phyloP scores from a whole-genome alignment of 1,140 invertebrate genomes.

The Orchesella cincta region DNA sequence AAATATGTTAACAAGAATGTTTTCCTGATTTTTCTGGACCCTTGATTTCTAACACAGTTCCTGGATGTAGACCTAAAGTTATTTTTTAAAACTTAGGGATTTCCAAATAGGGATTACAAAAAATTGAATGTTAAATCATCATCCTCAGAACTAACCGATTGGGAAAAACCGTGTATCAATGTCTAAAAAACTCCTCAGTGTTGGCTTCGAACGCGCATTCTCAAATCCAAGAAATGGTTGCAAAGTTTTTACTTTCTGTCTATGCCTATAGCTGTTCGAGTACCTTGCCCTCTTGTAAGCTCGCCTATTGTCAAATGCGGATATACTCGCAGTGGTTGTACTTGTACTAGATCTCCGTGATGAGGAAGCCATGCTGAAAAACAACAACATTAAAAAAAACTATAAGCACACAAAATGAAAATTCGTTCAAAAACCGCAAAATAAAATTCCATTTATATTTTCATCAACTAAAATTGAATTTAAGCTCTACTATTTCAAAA shows the following conservation, averaged over 20 bases:
- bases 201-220: not conserved
- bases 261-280: not conserved
- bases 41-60: constrained; percentile 35
- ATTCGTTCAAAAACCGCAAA: not conserved
- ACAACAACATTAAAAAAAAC: not conserved
- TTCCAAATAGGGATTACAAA: not conserved
- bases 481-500: no score
- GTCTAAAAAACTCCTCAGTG: not conserved
- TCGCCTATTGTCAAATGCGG: not conserved
- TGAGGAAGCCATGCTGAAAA: not conserved
- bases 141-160: constrained; percentile 19
- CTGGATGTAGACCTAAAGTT: constrained; percentile 36
- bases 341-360: no score
- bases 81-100: not conserved
- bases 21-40: constrained; percentile 39
- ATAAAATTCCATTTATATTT: not conserved
- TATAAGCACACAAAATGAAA: not conserved
- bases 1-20: constrained; percentile 41
- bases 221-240: not conserved
- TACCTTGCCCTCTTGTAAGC: not conserved
- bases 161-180: constrained; percentile 42
- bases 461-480: not conserved
- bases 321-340: no score
- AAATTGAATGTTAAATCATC: not conserved
- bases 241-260: not conserved